A percentile compares a stretch with the other conserved stretches of the same genome.
These are phyloP conservation scores for Halocynthia aurantium DNA, from an alignment of 23 tunicate genomes.

Conservation along the genomic window DNA sequence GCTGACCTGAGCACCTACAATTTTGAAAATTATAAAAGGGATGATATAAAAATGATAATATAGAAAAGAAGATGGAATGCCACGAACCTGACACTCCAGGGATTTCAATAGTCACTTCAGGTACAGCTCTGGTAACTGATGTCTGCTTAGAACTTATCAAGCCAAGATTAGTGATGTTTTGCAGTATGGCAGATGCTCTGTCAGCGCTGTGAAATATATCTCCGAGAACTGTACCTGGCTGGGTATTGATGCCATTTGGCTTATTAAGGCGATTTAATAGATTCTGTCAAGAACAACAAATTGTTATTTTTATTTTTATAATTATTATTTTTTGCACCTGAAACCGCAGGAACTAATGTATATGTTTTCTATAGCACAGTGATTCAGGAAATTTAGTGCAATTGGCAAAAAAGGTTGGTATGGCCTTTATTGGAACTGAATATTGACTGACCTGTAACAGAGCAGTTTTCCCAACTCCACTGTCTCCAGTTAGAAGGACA, in stretches of 20 bases:
- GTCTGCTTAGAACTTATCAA: constrained; percentile 14
- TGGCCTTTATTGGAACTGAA: neutral
- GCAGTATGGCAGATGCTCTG: constrained; percentile 69
- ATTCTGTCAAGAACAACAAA: constrained; percentile 27
- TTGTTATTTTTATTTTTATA: neutral
- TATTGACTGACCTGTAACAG: constrained; percentile 53
- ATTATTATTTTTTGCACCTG: neutral
- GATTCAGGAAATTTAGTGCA: neutral
- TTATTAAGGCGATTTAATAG: constrained; percentile 46
- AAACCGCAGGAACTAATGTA: neutral
- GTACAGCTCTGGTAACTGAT: neutral
- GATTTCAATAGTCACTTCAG: neutral
- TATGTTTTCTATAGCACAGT: neutral
- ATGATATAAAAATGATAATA: too few species aligned
- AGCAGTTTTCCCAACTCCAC: constrained; percentile 93
- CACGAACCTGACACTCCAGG: constrained; percentile 7
- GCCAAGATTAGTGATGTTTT: constrained; percentile 74
- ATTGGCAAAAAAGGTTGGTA: neutral
- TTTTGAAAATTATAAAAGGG: too few species aligned
- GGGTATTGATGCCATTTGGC: constrained; percentile 62
- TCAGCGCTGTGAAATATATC: constrained; percentile 67
- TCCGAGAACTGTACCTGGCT: constrained; percentile 77
- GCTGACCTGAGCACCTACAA: too few species aligned
- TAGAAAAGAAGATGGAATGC: neutral
- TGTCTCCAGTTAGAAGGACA: constrained; percentile 84